Evolutionary conservation across 2,888 invertebrate genomes (phyloP), one percentile per base, ranked within the genome.

Genomic region (Hydrotaea cyrtoneurina): DNA sequence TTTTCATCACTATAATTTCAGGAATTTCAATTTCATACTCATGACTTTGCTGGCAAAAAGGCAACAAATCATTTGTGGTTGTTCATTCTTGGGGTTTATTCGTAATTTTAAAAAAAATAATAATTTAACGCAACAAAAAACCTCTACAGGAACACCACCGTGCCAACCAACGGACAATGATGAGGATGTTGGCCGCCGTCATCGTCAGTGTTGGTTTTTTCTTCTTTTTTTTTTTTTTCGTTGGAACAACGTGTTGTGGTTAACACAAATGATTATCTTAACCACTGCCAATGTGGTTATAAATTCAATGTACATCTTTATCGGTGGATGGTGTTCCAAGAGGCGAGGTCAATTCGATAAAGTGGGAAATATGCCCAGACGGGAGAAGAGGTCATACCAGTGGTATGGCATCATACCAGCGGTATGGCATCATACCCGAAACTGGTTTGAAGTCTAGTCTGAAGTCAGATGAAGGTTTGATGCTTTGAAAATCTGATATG

Each of bases 1-100:
- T 77, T 82, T 82, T 85, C 79, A 80, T 78, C 78, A 76, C 75
- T 76, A 76, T 76, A 81, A 78, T 84, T 81, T 81, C 21, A 43
- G 78, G 75, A 84, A 80, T 59, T 59, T 26, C 59, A 59, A 59
- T 59, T 59, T 59, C 59, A 59, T 59, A 59, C 59, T 26, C n/a
- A 15, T 26, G 59, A 59, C 26, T 59, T 23, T 59, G 10, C 23
- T 53, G 23, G 23, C 17, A 21, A 17, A 57, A 10, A 53, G 19
- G 31, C 1, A 57, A 57, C 57, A 57, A 57, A 19, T 23, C 5
- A 23, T 23, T 59, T 59, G 4, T 59, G 23, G 0, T 23, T 55
- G 11, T n/a, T n/a, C 2, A 3, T 21, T 21, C 55, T 55, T 21
- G 53, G 21, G 55, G 10, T 55, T 17, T 0, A 50, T 50, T 50